Evolutionary conservation across 1,140 invertebrate species (phyloP).

Genomic region (Hycleus phaleratus): DNA sequence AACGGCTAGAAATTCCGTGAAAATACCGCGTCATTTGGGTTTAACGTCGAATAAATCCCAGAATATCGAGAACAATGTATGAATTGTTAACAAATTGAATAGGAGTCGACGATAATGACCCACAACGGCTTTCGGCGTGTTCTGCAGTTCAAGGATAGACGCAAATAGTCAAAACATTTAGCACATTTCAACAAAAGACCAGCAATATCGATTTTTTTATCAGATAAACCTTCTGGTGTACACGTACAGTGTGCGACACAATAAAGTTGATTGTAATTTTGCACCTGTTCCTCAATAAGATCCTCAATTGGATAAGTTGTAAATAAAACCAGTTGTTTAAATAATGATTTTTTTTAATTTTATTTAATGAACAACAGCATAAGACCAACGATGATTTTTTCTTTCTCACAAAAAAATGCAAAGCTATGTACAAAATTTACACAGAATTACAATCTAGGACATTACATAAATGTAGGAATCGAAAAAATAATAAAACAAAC

Average conservation of each 20-base stretch:
- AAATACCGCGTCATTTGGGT: too few relatives aligned
- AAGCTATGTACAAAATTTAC: constrained; percentile 16
- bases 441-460: constrained; percentile 5
- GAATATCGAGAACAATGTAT: too few relatives aligned
- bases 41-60: too few relatives aligned
- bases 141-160: too few relatives aligned
- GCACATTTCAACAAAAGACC: not conserved
- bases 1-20: not conserved
- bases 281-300: not conserved
- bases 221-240: too few relatives aligned
- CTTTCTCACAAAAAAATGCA: constrained; percentile 10
- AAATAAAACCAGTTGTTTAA: constrained; percentile 7
- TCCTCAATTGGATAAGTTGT: constrained; percentile 1
- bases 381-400: constrained; percentile 8
- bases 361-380: constrained; percentile 13
- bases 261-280: too few relatives aligned
- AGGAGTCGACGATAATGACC: constrained; percentile 5
- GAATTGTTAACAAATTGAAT: too few relatives aligned
- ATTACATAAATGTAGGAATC: constrained; percentile 11
- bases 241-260: too few relatives aligned
- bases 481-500: not conserved
- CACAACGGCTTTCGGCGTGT: not conserved
- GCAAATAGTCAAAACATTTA: not conserved
- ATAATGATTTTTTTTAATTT: constrained; percentile 11
- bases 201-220: too few relatives aligned